Conservation (phyloP, 2,888 invertebrate genomes). For the Schizotus pectinicornis region DNA sequence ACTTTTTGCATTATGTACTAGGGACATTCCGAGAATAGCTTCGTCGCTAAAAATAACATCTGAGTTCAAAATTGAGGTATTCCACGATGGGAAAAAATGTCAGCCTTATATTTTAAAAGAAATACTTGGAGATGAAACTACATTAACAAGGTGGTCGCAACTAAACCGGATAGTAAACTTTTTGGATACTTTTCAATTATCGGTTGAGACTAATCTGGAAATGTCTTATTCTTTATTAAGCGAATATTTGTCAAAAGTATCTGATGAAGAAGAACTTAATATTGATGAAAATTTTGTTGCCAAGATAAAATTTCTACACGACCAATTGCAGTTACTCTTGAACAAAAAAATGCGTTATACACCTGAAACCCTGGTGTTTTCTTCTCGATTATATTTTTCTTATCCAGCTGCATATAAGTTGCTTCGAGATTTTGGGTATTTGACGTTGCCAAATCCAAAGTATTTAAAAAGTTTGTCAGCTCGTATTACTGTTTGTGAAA, state of each 20-base stretch:
- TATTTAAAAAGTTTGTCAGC: neutral
- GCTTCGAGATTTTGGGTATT: neutral
- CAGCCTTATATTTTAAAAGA: neutral
- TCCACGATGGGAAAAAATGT: neutral
- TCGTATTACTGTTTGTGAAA: neutral
- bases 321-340: neutral
- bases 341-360: neutral
- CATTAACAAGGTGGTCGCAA: neutral
- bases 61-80: neutral
- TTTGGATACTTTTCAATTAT: neutral
- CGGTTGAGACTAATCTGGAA: neutral
- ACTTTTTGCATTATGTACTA: neutral
- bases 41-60: neutral
- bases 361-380: neutral
- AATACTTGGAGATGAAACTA: neutral
- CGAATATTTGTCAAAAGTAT: neutral
- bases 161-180: neutral
- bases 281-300: neutral
- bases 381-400: neutral
- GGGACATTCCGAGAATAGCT: neutral
- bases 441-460: conserved; percentile 2
- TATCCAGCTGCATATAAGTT: conserved; percentile 5
- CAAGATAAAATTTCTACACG: neutral
- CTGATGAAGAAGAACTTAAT: neutral
- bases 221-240: neutral